Evolutionary conservation across 2,797 vertebrate species (phyloP).

Genomic region (Clarias pachynema): DNA sequence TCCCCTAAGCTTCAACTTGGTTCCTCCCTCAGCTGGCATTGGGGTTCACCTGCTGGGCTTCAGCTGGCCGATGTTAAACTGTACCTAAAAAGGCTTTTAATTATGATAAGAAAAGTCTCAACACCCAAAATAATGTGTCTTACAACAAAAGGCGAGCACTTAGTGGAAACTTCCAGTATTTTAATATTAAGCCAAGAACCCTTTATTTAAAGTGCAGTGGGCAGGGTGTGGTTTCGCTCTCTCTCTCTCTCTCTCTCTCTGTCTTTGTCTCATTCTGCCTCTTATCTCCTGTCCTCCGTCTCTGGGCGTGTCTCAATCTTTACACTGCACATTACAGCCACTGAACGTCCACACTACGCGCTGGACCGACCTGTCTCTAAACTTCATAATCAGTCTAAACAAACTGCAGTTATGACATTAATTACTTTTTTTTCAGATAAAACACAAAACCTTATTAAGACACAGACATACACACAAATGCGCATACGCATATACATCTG

Average conservation of each 20-base stretch:
- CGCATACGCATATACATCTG: neutral
- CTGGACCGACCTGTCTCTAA: neutral
- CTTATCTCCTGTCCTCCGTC: slow-evolving; percentile 68
- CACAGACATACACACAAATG: neutral
- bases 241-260: slow-evolving; percentile 38
- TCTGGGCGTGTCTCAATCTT: slow-evolving; percentile 79
- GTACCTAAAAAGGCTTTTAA: neutral
- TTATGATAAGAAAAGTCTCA: neutral
- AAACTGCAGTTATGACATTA: neutral
- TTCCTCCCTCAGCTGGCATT: neutral
- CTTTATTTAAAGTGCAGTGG: neutral
- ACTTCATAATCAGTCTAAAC: slow-evolving; percentile 2
- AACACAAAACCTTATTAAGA: neutral
- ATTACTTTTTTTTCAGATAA: neutral
- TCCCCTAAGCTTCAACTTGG: neutral
- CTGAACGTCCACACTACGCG: neutral
- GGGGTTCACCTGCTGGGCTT: neutral
- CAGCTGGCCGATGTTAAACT: neutral
- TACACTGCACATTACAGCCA: slow-evolving; percentile 36
- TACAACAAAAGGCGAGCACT: neutral
- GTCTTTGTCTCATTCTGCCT: neutral
- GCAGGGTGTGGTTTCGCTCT: neutral
- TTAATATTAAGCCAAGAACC: neutral
- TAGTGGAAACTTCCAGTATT: neutral
- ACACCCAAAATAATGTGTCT: neutral